Percentiles rank a stretch among this genome's conserved stretches.
phyloP scores from a whole-genome alignment of 2,797 vertebrate genomes.

The Alfaro cultratus region DNA sequence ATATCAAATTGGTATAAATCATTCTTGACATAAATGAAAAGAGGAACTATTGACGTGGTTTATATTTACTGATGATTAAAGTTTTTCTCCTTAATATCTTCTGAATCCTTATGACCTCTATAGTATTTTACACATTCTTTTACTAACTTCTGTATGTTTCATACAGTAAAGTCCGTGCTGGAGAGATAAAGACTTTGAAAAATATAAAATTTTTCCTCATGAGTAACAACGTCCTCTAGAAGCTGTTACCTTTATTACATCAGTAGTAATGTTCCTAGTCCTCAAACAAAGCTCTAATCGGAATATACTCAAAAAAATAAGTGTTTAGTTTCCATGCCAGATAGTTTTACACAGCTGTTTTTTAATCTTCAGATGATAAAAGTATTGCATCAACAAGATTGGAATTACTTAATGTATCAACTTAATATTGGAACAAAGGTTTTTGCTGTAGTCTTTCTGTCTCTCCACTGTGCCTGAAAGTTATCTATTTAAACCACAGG shows the following conservation, averaged over 20 bases:
- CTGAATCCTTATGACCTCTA: constrained; percentile 30
- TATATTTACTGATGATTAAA: too few relatives aligned
- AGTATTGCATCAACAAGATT: not conserved
- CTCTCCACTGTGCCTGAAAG: not conserved
- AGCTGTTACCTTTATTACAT: constrained; percentile 43
- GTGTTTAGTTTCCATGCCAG: constrained; percentile 30
- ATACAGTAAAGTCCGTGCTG: constrained; percentile 14
- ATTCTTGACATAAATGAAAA: too few relatives aligned
- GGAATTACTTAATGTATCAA: not conserved
- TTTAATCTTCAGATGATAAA: constrained; percentile 1
- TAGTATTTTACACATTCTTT: not conserved
- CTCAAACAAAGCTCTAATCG: constrained; percentile 25
- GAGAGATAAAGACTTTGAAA: constrained; percentile 20
- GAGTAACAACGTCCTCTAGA: too few relatives aligned
- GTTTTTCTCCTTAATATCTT: not conserved
- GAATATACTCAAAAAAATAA: constrained; percentile 26
- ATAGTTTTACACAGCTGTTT: constrained; percentile 28
- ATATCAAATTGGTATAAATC: not conserved
- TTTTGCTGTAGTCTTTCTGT: not conserved
- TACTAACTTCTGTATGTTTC: constrained; percentile 15
- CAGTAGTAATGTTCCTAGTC: constrained; percentile 38
- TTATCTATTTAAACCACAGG: constrained; percentile 8
- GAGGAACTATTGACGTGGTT: too few relatives aligned
- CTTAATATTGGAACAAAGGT: not conserved
- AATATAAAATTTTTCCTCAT: too few relatives aligned